Conservation (phyloP, 2,888 invertebrate species). For the Plebejus argus region DNA sequence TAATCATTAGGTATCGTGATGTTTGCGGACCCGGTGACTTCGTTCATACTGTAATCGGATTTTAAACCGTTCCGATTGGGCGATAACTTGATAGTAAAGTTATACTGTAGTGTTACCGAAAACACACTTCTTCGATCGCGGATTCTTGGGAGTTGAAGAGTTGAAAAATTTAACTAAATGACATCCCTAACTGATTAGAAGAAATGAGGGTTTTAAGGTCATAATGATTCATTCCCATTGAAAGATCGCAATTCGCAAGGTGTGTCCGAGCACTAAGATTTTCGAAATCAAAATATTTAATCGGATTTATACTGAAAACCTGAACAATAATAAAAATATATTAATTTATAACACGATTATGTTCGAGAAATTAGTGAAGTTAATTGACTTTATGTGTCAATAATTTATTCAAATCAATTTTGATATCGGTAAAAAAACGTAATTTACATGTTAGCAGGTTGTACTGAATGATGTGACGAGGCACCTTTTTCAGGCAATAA, state of each 20-base stretch:
- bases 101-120: neutral
- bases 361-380: neutral
- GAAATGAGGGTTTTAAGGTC: too few species aligned
- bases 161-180: too few species aligned
- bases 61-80: neutral
- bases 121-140: neutral
- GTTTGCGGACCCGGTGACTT: neutral
- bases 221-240: too few species aligned
- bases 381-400: constrained; percentile 1
- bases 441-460: constrained; percentile 24
- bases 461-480: neutral
- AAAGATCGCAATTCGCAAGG: too few species aligned
- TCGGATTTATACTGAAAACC: neutral
- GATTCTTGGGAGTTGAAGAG: too few species aligned
- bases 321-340: neutral
- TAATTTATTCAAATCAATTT: constrained; percentile 11
- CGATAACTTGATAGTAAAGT: neutral
- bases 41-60: too few species aligned
- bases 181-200: too few species aligned
- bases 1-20: neutral
- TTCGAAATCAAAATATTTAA: neutral
- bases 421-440: neutral
- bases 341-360: neutral
- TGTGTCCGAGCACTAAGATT: too few species aligned
- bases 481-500: neutral